These are phyloP conservation scores for Pentalonia nigronervosa DNA, from an alignment of 1,140 invertebrate species.

Conservation along the genomic window DNA sequence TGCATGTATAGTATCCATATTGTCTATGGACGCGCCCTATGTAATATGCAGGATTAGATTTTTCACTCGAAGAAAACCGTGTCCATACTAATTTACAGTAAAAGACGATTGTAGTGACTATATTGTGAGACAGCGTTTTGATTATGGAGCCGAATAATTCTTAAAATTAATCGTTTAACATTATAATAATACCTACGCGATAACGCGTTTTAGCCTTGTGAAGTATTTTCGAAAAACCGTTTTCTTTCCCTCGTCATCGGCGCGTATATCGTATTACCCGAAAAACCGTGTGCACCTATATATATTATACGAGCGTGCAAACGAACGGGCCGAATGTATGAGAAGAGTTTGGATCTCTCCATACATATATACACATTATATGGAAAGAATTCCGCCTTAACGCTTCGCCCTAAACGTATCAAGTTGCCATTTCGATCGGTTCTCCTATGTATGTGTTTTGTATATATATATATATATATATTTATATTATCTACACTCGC, in stretches of 20 bases:
- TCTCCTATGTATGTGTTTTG: neutral
- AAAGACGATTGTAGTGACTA: neutral
- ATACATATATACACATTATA: neutral
- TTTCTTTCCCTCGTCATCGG: neutral
- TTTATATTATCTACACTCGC: neutral
- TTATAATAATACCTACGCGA: neutral
- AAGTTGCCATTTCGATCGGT: constrained; percentile 32
- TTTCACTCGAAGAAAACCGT: neutral
- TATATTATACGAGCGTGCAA: neutral
- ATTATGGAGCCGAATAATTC: neutral
- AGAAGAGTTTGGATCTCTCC: neutral
- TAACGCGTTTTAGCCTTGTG: neutral
- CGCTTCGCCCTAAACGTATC: constrained; percentile 49
- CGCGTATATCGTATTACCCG: neutral
- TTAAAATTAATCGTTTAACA: neutral
- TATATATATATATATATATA: neutral
- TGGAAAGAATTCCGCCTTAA: constrained; percentile 46
- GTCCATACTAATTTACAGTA: neutral
- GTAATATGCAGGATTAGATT: neutral
- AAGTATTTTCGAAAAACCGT: neutral
- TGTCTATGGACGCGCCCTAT: too few species aligned
- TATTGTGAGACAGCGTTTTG: neutral
- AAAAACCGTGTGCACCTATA: neutral
- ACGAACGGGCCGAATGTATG: neutral
- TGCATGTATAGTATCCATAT: neutral